phyloP scores from a whole-genome alignment of 2,113 vertebrate genomes.

The Eira barbara region DNA sequence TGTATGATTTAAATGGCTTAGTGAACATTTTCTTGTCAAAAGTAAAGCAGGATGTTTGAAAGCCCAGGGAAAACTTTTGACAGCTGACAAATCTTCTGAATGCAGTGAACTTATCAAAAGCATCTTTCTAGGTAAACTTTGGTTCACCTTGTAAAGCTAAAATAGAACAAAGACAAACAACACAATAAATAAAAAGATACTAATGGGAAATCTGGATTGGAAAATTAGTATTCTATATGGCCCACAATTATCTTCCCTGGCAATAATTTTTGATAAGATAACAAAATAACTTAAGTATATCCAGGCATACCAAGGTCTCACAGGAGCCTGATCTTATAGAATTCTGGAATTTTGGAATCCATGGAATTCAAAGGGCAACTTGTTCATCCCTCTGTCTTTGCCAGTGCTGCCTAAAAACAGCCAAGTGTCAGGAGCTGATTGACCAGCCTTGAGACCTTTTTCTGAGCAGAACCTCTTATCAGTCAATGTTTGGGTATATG shows the following conservation, averaged over 20 bases:
- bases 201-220: background rate
- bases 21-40: slow-evolving; percentile 57
- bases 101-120: slow-evolving; percentile 32
- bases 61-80: slow-evolving; percentile 29
- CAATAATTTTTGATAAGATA: background rate
- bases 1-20: slow-evolving; percentile 8
- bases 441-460: background rate
- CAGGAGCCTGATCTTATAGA: background rate
- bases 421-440: background rate
- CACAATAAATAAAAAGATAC: background rate
- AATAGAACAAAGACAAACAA: background rate
- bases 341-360: background rate
- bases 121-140: slow-evolving; percentile 35
- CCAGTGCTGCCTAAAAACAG: background rate
- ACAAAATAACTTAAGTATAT: background rate
- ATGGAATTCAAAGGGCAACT: background rate
- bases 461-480: background rate
- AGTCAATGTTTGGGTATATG: background rate
- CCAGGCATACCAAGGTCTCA: background rate
- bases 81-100: slow-evolving; percentile 24
- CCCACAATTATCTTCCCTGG: background rate
- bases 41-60: slow-evolving; percentile 15
- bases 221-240: background rate
- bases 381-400: background rate
- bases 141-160: background rate